Base-by-base conservation (phyloP, 2,888 invertebrate genomes). In the Cantharis rufa region DNA sequence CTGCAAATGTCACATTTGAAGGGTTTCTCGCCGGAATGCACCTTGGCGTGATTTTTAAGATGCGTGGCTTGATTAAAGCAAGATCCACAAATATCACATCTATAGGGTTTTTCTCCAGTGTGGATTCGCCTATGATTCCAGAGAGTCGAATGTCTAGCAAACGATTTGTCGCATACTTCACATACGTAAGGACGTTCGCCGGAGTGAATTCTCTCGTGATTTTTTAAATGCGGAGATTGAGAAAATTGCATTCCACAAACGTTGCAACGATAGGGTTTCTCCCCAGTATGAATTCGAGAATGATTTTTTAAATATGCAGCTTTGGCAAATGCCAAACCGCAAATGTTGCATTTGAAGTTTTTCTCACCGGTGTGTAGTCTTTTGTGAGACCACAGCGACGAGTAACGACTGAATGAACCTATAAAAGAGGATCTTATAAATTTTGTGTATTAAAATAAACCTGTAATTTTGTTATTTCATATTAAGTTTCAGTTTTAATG, bases 221-320 rank as follows among this genome's bases (percentile, higher is more conserved):
- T 96, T 85, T 96, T 96, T 73, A 96, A 89, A 90, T 96, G 96
- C 1, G 96, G 96, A 74, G 95, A 95, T 85, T 96, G 96, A 7
- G 95, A 95, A 87, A 96, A 96, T 86, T 95, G 95, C 96, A 96
- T 96, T 69, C 96, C 96, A 86, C 96, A 96, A 21, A 95, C 95
- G 85, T 92, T 93, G 88, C 96, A 96, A 32, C 88, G 82, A 76
- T 87, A 90, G 11, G 90, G 90, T 77, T 90, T 90, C 80, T 90
- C 90, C 69, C 96, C 96, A 0, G 95, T 96, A 83, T 96, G 96
- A 84, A 96, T 96, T 82, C 96, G 91, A 70, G 95, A 94, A 87
- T 96, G 96, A 86, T 96, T 96, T 87, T 96, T 96, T 81, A 96
- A 89, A 89, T 96, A 96, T n/a, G 96, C 96, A 75, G 95, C 95